Evolutionary conservation across 2,797 vertebrate species (phyloP).

Genomic region (Malacoraja senta): DNA sequence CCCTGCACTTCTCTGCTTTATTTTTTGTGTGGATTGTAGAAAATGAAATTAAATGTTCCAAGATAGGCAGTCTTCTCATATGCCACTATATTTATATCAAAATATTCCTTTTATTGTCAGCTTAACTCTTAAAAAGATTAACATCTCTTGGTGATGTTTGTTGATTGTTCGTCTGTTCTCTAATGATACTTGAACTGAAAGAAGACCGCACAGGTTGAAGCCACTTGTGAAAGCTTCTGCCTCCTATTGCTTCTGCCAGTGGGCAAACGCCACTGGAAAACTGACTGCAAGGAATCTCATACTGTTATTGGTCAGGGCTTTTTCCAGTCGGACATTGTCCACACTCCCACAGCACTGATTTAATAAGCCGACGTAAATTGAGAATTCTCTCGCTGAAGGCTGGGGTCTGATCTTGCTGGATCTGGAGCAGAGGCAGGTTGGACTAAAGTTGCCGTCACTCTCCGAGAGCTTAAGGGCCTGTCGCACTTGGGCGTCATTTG

Average conservation of each 20-base stretch:
- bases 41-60: background rate
- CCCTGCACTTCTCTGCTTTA: background rate
- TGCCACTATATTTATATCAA: background rate
- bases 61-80: background rate
- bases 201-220: background rate
- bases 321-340: no score
- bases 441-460: no score
- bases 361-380: no score
- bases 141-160: background rate
- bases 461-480: no score
- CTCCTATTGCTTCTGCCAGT: background rate
- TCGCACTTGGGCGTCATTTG: no score
- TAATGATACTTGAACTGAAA: background rate
- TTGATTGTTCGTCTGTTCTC: background rate
- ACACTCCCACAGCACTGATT: no score
- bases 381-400: no score
- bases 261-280: background rate
- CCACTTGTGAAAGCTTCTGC: background rate
- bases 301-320: background rate
- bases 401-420: no score
- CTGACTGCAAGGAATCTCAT: background rate
- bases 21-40: background rate
- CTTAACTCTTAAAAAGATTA: background rate
- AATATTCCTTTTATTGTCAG: background rate
- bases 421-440: no score